Evolutionary conservation across 2,888 invertebrate species (phyloP), one percentile per base, ranked within the genome.

Genomic region (Hololepta plana): DNA sequence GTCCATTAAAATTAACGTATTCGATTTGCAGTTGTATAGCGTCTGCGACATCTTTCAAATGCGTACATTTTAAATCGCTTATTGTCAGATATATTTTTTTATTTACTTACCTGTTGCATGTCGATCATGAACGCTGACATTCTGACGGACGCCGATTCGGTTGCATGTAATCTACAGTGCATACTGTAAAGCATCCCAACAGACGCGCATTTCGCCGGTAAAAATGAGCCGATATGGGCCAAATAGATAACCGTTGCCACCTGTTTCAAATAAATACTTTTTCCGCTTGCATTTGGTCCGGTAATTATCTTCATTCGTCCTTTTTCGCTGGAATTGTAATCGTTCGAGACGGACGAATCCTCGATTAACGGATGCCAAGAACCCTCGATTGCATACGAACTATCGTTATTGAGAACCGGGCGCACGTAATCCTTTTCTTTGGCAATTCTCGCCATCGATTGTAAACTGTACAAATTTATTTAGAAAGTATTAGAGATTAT

Each of bases 261-360:
- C 58, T 88, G 85, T 53, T 88, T 90, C 44, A 93, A 60, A 50
- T 82, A 93, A 14, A 90, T 71, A 32, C 84, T 90, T 54, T 93
- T 95, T 3, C 93, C 93, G 43, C 84, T 80, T 2, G 82, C 73
- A 52, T 91, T 93, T 0, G 91, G 84, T 1, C 90, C 91, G 1
- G 84, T 85, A 4, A 91, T 55, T 24, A 93, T 64, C 47, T 79
- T 80, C 12, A 90, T 64, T 7, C 58, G 52, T 9, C 30, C 13
- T 4, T 57, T 53, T 1, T 49, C 49, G 4, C 68, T 66, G 28
- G 75, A 75, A 30, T 53, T 46, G 4, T 67, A 62, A 42, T 77
- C 68, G 47, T 88, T 88, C 0, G 80, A 64, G 3, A 87, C 75
- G 46, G 15, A 68, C 44, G 35, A 54, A 38, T 37, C n/a, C n/a